Conservation (phyloP, 2,797 vertebrate species). For the Aphelocoma californica region DNA sequence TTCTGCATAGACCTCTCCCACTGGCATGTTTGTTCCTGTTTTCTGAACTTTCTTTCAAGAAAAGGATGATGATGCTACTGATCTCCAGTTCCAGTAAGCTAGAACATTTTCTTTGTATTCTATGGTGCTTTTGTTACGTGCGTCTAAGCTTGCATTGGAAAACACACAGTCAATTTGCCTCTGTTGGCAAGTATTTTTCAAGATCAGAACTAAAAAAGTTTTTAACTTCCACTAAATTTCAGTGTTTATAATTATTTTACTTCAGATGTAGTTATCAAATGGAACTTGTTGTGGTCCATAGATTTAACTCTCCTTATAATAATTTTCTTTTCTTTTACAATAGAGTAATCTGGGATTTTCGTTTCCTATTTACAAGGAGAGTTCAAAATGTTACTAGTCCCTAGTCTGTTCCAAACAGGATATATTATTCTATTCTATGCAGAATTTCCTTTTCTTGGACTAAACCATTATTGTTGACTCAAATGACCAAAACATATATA, state of each 20-base stretch:
- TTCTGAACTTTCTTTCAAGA: neutral
- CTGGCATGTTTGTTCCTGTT: neutral
- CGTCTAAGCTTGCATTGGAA: neutral
- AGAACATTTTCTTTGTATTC: neutral
- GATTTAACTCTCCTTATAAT: neutral
- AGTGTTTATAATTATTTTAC: neutral
- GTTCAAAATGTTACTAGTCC: neutral
- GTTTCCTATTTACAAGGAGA: neutral
- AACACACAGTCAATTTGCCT: neutral
- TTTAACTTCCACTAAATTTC: neutral
- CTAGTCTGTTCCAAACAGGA: neutral
- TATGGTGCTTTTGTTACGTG: neutral
- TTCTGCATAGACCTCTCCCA: neutral
- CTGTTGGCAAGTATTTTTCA: neutral
- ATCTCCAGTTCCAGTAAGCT: neutral
- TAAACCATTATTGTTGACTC: neutral
- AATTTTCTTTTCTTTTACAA: neutral
- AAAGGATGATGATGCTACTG: neutral
- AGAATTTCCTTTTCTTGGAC: neutral
- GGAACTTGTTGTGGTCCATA: neutral
- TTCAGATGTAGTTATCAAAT: neutral
- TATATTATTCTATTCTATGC: neutral
- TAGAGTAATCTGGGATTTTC: neutral
- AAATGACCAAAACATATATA: neutral
- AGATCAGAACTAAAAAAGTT: neutral